Conservation (phyloP, 2,113 vertebrate species). For the Bos taurus region DNA sequence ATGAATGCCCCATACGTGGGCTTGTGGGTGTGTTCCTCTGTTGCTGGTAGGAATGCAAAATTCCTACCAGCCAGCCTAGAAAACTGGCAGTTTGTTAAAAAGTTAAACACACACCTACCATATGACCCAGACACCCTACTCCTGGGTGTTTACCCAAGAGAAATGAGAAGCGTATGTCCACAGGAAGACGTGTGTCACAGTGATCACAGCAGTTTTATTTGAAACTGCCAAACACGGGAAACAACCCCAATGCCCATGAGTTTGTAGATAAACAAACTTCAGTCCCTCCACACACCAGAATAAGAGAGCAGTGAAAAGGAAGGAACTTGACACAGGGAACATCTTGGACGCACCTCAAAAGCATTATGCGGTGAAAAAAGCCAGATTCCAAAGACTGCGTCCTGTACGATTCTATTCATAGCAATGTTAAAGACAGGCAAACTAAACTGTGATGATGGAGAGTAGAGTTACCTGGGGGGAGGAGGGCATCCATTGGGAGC, state of each 20-base stretch:
- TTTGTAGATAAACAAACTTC: background rate
- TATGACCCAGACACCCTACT: background rate
- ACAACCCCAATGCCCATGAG: background rate
- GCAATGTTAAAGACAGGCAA: background rate
- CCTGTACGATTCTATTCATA: background rate
- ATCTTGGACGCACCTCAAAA: rapidly evolving
- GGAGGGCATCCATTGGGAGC: background rate
- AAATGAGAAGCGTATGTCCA: background rate
- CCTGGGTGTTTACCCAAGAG: background rate
- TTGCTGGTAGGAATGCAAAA: background rate
- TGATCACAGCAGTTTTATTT: background rate
- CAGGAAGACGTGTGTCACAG: background rate
- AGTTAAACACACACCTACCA: background rate
- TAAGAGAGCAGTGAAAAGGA: background rate
- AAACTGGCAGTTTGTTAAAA: background rate
- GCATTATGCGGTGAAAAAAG: background rate
- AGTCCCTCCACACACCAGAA: rapidly evolving
- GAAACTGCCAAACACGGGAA: background rate
- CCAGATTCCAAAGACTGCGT: background rate
- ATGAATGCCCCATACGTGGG: rapidly evolving
- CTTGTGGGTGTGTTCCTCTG: rapidly evolving
- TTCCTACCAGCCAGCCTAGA: background rate
- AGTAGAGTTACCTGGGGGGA: background rate
- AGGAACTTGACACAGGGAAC: rapidly evolving
- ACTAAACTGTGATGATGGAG: background rate